Base-by-base conservation (phyloP, 1,140 invertebrate genomes). In the Tetragnatha versicolor region DNA sequence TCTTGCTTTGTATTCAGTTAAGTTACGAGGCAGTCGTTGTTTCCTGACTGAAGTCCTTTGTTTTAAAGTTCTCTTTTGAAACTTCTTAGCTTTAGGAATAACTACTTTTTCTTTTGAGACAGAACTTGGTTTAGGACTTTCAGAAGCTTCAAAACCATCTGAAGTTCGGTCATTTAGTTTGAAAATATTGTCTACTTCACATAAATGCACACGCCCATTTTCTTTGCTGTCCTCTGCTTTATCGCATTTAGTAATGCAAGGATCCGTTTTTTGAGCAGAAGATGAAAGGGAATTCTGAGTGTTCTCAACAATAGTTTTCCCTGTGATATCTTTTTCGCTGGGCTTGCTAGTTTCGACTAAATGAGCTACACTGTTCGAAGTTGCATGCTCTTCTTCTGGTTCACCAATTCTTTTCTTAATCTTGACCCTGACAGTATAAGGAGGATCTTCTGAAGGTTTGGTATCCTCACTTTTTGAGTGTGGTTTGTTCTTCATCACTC, bases 171-270 rank as follows among this genome's bases (percentile, higher is more conserved):
- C 49, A 29, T 51, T 77, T 9, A 65, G 25, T 25, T 63, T 77
- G 33, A 65, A 77, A 55, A 77, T 49, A 53, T 77, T 77, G 25
- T 75, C 72, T 12, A 75, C 72, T 63, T 75, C 58, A 77, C 58
- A 53, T 14, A 77, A 55, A 31, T 77, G 73, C 49, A 66, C 31
- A 20, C 73, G 49, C 2, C 61, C 73, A 55, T 66, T 77, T 77
- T 77, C 73, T 77, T 77, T 77, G 31, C 45, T 22, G 31, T 66
- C 39, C 20, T 63, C 49, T 29, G 5, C 31, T 66, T 77, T 65
- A 14, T 31, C 53, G 37, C 33, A 45, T 63, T 75, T 61, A 4
- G 61, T 20, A n/a, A 55, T 2, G 53, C n/a, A 37, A 7, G 45
- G 29, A 9, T 70, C 68, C 17, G 68, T 55, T 31, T 35, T 33